These are phyloP conservation scores for Ophion slaviceki DNA, from an alignment of 2,888 invertebrate species.

Conservation along the genomic window DNA sequence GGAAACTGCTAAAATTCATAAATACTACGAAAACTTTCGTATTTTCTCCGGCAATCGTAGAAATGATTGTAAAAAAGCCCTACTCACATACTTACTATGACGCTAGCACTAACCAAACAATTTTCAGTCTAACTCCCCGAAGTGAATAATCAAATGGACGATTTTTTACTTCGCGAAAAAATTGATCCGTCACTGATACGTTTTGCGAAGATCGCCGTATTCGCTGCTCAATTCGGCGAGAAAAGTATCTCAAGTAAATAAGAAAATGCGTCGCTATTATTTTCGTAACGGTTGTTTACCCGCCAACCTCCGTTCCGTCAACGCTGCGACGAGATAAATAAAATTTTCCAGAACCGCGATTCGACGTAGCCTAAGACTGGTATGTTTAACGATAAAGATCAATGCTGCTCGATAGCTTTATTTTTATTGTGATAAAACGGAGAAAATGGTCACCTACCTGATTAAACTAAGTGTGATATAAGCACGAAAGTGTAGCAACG, in stretches of 20 bases:
- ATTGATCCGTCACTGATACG: neutral
- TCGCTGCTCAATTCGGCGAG: neutral
- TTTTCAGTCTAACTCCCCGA: neutral
- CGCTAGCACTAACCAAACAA: neutral
- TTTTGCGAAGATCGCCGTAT: neutral
- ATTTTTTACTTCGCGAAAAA: neutral
- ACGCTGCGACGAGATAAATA: neutral
- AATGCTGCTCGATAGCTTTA: neutral
- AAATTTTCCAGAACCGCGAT: neutral
- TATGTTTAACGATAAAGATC: neutral
- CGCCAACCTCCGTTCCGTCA: conserved; percentile 22
- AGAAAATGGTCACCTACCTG: conserved; percentile 35
- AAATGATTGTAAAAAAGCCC: neutral
- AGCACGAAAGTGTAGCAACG: conserved; percentile 13
- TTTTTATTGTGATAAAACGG: neutral
- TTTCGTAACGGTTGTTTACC: conserved; percentile 44
- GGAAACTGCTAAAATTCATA: neutral
- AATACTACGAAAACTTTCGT: neutral
- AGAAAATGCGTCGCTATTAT: neutral
- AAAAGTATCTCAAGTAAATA: neutral
- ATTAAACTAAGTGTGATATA: conserved; percentile 10
- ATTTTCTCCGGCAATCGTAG: neutral
- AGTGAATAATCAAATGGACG: neutral
- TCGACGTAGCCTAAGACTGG: neutral
- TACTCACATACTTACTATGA: neutral